These are phyloP conservation scores for Caprella mutica DNA, from an alignment of 2,888 invertebrate species.

Conservation along the genomic window DNA sequence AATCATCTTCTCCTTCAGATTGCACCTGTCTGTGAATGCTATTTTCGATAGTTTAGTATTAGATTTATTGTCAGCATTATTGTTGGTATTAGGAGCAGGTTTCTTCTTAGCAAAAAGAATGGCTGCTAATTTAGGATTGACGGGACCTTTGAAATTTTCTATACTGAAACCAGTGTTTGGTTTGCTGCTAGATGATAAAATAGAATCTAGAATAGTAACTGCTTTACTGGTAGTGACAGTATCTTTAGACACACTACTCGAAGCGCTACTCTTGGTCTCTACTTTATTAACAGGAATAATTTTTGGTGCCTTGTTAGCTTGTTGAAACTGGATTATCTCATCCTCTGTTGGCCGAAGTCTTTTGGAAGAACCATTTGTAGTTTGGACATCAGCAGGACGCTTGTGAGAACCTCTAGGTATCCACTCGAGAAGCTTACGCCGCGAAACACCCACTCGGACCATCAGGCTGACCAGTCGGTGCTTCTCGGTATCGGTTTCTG, in stretches of 20 bases:
- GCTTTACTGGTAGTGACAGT: too few species aligned
- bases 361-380: conserved; percentile 14
- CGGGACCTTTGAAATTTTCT: too few species aligned
- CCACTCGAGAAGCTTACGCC: conserved; percentile 27
- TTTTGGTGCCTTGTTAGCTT: too few species aligned
- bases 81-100: too few species aligned
- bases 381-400: conserved; percentile 5
- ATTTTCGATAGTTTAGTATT: not conserved
- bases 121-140: too few species aligned
- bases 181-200: too few species aligned
- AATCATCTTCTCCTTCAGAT: conserved; percentile 17
- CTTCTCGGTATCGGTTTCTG: conserved; percentile 9
- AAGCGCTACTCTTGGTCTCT: too few species aligned
- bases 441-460: conserved; percentile 30
- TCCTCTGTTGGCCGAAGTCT: not conserved
- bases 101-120: too few species aligned
- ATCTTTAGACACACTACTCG: too few species aligned
- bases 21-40: conserved; percentile 10
- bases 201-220: too few species aligned
- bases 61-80: not conserved
- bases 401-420: conserved; percentile 18
- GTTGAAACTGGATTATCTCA: not conserved
- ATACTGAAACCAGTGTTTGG: too few species aligned
- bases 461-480: conserved; percentile 26
- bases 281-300: too few species aligned